phyloP scores from a whole-genome alignment of 2,888 invertebrate genomes.

The Polylopha cassiicola region DNA sequence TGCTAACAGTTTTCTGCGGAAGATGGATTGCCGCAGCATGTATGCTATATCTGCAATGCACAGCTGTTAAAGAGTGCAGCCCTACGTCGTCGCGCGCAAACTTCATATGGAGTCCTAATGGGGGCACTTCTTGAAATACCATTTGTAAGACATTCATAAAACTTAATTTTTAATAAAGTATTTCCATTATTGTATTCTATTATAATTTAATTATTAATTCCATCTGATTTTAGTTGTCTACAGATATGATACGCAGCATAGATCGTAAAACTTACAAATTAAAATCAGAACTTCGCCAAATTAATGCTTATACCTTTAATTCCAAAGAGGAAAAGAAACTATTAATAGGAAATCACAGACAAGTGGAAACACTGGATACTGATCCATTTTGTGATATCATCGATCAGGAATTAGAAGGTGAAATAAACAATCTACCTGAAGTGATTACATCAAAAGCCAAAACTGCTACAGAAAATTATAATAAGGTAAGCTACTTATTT shows the following conservation, averaged over 20 bases:
- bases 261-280: constrained; percentile 14
- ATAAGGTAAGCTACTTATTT: too few relatives aligned
- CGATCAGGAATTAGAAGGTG: too few relatives aligned
- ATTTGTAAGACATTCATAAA: constrained; percentile 3
- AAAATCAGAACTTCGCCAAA: not conserved
- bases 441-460: too few relatives aligned
- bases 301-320: constrained; percentile 4
- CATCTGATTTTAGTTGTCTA: constrained; percentile 7
- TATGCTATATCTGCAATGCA: constrained; percentile 7
- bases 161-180: not conserved
- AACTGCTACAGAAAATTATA: too few relatives aligned
- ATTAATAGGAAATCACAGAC: not conserved
- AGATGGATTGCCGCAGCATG: constrained; percentile 11
- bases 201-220: too few relatives aligned
- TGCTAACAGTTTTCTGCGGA: constrained; percentile 13
- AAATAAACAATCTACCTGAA: too few relatives aligned
- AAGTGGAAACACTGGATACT: too few relatives aligned
- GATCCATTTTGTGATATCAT: too few relatives aligned
- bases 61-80: constrained; percentile 2
- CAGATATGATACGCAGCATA: constrained; percentile 7
- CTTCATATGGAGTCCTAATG: constrained; percentile 1
- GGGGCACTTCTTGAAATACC: not conserved
- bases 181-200: not conserved
- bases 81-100: constrained; percentile 2
- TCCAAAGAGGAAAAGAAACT: constrained; percentile 1